phyloP scores from a whole-genome alignment of 2,888 invertebrate species.

The Acrobasis consociella region DNA sequence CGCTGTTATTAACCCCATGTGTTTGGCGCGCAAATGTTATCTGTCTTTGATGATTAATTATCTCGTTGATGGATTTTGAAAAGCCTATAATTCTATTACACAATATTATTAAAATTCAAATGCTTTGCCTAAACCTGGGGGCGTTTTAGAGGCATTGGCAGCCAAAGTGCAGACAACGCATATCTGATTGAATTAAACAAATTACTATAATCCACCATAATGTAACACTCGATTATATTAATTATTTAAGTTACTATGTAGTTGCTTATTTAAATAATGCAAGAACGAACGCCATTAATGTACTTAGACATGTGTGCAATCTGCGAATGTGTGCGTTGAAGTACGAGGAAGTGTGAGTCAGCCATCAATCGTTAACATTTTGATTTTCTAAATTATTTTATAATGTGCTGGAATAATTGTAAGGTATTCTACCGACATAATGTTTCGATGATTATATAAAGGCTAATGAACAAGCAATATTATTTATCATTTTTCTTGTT shows the following conservation, averaged over 20 bases:
- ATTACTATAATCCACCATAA: conserved; percentile 1
- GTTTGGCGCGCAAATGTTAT: conserved; percentile 10
- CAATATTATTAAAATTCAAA: conserved; percentile 47
- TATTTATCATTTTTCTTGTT: not conserved
- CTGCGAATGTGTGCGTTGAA: conserved; percentile 20
- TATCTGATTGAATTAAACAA: conserved; percentile 18
- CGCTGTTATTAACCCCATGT: conserved; percentile 17
- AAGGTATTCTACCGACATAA: conserved; percentile 2
- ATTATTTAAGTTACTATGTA: conserved; percentile 7
- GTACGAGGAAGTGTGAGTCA: conserved; percentile 36
- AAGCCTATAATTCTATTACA: conserved; percentile 11
- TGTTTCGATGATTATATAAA: not conserved
- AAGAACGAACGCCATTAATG: conserved; percentile 23
- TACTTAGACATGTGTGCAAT: conserved; percentile 18
- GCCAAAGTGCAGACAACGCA: conserved; percentile 25
- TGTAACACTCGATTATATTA: conserved; percentile 8
- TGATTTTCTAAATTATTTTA: conserved; percentile 23
- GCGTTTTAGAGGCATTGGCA: conserved; percentile 37
- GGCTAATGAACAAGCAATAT: not conserved
- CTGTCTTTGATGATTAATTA: conserved; percentile 17
- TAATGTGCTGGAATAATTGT: conserved; percentile 10
- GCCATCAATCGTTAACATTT: conserved; percentile 36
- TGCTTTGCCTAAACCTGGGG: conserved; percentile 28
- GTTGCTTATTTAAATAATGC: conserved; percentile 14
- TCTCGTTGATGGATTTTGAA: conserved; percentile 18